Base-by-base conservation (phyloP, 1,140 invertebrate genomes). In the Drosophila nigrodunni region DNA sequence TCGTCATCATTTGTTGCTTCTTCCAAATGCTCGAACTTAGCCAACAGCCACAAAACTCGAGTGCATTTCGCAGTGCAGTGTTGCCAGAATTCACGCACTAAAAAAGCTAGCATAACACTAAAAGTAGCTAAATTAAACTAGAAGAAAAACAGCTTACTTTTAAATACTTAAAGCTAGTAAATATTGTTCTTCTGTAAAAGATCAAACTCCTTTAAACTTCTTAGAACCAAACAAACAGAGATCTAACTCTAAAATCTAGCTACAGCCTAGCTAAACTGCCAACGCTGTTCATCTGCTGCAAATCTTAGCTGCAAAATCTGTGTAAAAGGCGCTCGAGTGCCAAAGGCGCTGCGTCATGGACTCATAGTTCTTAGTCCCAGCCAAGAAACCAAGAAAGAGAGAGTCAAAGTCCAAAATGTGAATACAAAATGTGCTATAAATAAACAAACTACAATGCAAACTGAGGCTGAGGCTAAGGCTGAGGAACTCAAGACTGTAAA, bases 21-120 rank as follows among this genome's bases (percentile, higher is more conserved):
- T 79, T 52, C 73, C 43, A n/a, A 76, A 78, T 86, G 73, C 83
- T 83, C 89, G 74, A 85, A 89, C 85, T 80, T 70, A 69, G 66
- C 65, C 74, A 72, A 76, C 44, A 76, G 41, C 41, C n/a, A 46
- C 25, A 30, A 30, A 30, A 30, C 57, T 80, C 61, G 62, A 87
- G 54, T 55, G 57, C 54, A 61, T 68, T 64, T 61, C 21, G 61
- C 62, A 61, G 58, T 30, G 25, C 25, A 30, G 25, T 30, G 25
- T 30, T 30, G 25, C 25, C 25, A 30, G 25, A 30, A 5, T 30
- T 30, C 25, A 30, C 25, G 25, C 25, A 30, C 25, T 3, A 30
- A 30, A 30, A 30, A 30, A 6, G 25, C 25, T 30, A 30, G 25
- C 25, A 30, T 5, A 5, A 5, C 4, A 25, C 4, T 25, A 6